These are phyloP conservation scores for Stichodactyla mertensii DNA, from an alignment of 64 coral and sea anemone species.

Conservation along the genomic window DNA sequence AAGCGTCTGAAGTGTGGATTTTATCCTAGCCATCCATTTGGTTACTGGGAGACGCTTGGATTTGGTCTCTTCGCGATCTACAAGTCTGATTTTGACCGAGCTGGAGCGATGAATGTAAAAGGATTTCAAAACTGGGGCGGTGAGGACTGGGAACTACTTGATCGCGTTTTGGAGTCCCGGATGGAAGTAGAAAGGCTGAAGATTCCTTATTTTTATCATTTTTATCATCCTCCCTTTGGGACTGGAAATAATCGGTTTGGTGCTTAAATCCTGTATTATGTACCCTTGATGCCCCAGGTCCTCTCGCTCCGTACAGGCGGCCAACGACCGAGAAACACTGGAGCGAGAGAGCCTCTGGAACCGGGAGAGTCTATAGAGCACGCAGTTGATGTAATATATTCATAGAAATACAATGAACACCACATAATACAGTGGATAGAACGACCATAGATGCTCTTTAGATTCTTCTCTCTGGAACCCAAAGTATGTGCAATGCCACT, in stretches of 20 bases:
- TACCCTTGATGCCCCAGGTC: too few species aligned
- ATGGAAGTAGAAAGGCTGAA: slow-evolving; percentile 88
- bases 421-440: too few species aligned
- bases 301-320: too few species aligned
- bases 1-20: slow-evolving; percentile 73
- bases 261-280: neutral
- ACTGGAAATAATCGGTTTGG: slow-evolving; percentile 27
- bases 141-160: slow-evolving; percentile 94
- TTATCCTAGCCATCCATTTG: slow-evolving; percentile 57
- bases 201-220: slow-evolving; percentile 83
- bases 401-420: too few species aligned
- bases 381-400: too few species aligned
- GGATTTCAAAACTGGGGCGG: slow-evolving; percentile 83
- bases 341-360: neutral
- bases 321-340: too few species aligned
- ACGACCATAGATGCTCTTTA: too few species aligned
- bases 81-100: slow-evolving; percentile 89
- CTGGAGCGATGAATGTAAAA: slow-evolving; percentile 78
- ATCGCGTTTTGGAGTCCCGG: slow-evolving; percentile 70
- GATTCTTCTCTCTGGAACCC: too few species aligned
- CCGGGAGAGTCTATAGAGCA: too few species aligned
- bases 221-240: slow-evolving; percentile 54
- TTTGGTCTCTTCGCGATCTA: slow-evolving; percentile 83
- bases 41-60: slow-evolving; percentile 88
- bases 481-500: too few species aligned